These are phyloP conservation scores for Dendrophyllia cribrosa DNA, from an alignment of 64 coral and sea anemone species.

Conservation along the genomic window DNA sequence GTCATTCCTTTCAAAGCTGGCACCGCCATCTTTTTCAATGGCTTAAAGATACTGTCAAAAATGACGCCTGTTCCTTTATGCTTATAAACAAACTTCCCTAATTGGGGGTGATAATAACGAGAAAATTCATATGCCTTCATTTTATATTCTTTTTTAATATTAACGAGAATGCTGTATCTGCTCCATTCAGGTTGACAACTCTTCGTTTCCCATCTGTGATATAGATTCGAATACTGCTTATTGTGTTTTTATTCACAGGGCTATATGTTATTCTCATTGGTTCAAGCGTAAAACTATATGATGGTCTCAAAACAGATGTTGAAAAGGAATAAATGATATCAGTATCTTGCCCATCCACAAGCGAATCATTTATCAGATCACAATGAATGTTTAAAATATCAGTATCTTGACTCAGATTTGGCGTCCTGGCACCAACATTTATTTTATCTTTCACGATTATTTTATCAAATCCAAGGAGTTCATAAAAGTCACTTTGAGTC, in stretches of 20 bases:
- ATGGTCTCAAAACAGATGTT: background rate
- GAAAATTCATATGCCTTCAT: background rate
- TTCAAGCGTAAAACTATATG: background rate
- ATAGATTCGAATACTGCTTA: background rate
- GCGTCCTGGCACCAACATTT: background rate
- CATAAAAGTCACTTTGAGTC: background rate
- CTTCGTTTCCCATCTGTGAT: background rate
- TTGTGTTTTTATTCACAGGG: background rate
- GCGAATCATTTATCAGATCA: background rate
- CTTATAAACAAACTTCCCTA: background rate
- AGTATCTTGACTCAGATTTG: background rate
- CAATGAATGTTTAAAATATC: conserved; percentile 9
- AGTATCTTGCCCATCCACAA: background rate
- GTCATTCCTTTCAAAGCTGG: too few species aligned
- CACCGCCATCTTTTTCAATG: background rate
- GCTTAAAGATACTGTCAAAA: background rate
- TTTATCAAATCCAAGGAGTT: background rate
- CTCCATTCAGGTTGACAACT: background rate
- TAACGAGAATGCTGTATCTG: background rate
- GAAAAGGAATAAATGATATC: background rate
- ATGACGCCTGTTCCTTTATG: background rate
- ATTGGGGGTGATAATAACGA: background rate
- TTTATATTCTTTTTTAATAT: background rate
- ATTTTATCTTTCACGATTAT: background rate
- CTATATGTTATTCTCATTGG: background rate